Percentiles rank a stretch among this genome's conserved stretches.
phyloP scores from a whole-genome alignment of 2,888 invertebrate genomes.

The Acronicta leporina region DNA sequence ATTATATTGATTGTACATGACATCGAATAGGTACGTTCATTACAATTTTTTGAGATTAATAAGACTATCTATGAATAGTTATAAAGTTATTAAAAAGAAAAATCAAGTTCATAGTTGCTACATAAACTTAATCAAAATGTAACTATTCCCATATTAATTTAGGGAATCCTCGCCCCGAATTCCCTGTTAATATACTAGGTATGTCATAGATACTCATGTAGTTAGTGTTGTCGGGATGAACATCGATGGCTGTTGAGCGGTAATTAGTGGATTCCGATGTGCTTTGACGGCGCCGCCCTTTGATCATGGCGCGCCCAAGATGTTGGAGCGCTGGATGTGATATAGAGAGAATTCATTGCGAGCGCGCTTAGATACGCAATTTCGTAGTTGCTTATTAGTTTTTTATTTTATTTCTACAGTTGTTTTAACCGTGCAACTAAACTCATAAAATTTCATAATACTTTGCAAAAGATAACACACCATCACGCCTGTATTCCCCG shows the following conservation, averaged over 20 bases:
- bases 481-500: too few species aligned
- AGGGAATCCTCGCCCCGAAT: constrained; percentile 34
- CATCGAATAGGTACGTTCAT: too few species aligned
- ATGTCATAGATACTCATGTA: constrained; percentile 47
- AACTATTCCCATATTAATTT: constrained; percentile 13
- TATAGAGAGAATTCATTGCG: background rate
- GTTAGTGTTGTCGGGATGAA: constrained; percentile 38
- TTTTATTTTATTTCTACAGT: too few species aligned
- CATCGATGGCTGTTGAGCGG: constrained; percentile 57
- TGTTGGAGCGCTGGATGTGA: constrained; percentile 18
- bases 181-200: constrained; percentile 31
- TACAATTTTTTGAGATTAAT: too few species aligned
- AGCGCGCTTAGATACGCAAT: background rate
- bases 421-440: too few species aligned
- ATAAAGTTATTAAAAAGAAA: background rate
- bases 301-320: constrained; percentile 62
- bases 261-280: constrained; percentile 75
- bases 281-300: constrained; percentile 73
- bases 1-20: too few species aligned
- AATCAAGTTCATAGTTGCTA: background rate
- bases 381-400: too few species aligned
- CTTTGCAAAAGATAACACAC: too few species aligned
- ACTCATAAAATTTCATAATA: too few species aligned
- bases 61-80: too few species aligned
- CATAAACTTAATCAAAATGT: constrained; percentile 1